Percentiles rank a stretch among this genome's conserved stretches.
Evolutionary conservation across 2,113 vertebrate genomes (phyloP).

Genomic region (Ardeotis arabs): DNA sequence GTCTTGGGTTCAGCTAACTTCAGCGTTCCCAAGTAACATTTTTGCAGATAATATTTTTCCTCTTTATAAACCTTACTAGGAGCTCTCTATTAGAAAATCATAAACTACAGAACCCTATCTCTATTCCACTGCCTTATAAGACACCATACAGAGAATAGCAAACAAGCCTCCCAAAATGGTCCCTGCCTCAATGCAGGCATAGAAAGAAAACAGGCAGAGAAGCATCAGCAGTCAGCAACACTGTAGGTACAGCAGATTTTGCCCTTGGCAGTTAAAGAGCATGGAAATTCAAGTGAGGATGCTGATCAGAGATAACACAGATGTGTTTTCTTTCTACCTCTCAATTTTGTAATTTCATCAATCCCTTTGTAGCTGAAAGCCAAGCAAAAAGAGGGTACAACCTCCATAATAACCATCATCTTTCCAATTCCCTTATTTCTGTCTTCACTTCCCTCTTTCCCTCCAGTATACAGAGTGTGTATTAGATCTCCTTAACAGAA

Average conservation of each 20-base stretch:
- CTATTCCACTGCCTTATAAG: not conserved
- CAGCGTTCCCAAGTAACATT: not conserved
- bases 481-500: not conserved
- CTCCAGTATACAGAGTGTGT: not conserved
- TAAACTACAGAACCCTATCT: not conserved
- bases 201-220: not conserved
- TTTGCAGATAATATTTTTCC: not conserved
- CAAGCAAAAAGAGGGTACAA: not conserved
- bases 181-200: not conserved
- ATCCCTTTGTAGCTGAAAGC: not conserved
- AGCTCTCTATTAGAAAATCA: not conserved
- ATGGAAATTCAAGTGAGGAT: not conserved
- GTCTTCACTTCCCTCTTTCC: not conserved
- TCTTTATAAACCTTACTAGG: not conserved
- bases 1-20: not conserved
- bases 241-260: not conserved
- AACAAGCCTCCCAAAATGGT: fast-evolving
- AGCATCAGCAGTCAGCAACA: not conserved
- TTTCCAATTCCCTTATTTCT: not conserved
- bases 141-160: not conserved
- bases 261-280: not conserved
- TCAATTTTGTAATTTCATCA: not conserved
- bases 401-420: not conserved
- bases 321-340: not conserved
- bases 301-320: not conserved